Evolutionary conservation across 2,113 vertebrate species (phyloP), one percentile per base, ranked within the genome.

Genomic region (Marcusenius ussheri): DNA sequence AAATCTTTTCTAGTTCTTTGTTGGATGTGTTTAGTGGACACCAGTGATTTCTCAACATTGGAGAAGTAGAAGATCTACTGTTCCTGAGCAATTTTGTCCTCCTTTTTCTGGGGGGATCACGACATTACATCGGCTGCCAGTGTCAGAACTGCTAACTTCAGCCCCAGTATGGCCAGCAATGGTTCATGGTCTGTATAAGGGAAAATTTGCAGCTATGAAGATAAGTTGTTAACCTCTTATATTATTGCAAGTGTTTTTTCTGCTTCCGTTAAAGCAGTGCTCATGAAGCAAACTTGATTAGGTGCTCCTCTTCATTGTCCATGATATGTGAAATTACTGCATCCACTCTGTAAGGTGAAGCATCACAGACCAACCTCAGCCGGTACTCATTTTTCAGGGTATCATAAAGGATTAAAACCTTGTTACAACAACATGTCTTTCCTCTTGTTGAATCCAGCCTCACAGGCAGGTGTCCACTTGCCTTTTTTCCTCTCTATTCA

Each of bases 401-500:
- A 27, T 89, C 88, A 45, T 66, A 91, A 49, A 89, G 70, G 5
- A 89, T 85, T n/a, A 66, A 66, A 10, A 24, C 15, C 6, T 47
- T 80, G 47, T 39, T 53, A n/a, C 24, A 89, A 45, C 46, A 91
- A 15, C 15, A 53, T 83, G 35, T 87, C 1, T 42, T 89, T 80
- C 2, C 56, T 50, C 0, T 80, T 56, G 3, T 58, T 31, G 35
- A 89, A 91, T 10, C 50, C 88, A 1, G 2, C 66, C 3, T 88
- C 49, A 85, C 88, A 91, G 1, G n/a, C 88, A 47, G 46, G 13
- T n/a, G 90, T 90, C 84, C 90, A 91, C 6, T n/a, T 87, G 66
- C 84, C 70, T 0, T 8, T 56, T 39, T 3, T 24, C 11, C 15
- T 91, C 83, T 24, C 87, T 89, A 56, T 56, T 89, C 0, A 88